Evolutionary conservation across 2,113 vertebrate genomes (phyloP).

Genomic region (Eupsittula cactorum): DNA sequence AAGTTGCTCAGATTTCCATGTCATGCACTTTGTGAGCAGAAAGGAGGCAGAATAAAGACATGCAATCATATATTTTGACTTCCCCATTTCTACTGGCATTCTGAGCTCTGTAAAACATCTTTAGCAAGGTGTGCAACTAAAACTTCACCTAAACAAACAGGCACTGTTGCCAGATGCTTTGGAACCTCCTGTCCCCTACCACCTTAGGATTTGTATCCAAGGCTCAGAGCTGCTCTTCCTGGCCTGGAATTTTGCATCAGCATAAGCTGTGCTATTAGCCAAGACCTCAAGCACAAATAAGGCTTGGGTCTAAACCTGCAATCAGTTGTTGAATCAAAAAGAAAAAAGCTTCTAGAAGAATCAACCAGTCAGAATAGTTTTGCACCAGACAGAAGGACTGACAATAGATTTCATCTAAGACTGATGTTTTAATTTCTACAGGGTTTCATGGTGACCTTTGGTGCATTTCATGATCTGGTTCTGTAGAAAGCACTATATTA

Average conservation of each 20-base stretch:
- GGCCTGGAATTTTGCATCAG: not conserved
- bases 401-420: slow-evolving; percentile 28
- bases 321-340: not conserved
- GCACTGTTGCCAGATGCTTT: not conserved
- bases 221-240: not conserved
- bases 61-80: not conserved
- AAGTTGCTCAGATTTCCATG: not conserved
- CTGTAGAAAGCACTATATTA: slow-evolving; percentile 15
- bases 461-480: slow-evolving; percentile 43
- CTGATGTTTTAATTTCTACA: slow-evolving; percentile 45
- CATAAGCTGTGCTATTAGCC: not conserved
- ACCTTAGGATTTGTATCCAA: not conserved
- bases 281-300: not conserved
- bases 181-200: not conserved
- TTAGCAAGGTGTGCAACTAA: not conserved
- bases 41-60: not conserved
- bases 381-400: not conserved
- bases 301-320: not conserved
- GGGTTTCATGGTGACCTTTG: slow-evolving; percentile 48
- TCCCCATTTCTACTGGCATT: not conserved
- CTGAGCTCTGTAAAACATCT: not conserved
- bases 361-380: not conserved
- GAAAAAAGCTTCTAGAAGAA: not conserved
- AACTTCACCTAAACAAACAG: not conserved
- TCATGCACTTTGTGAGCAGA: not conserved